A percentile compares a stretch with the other conserved stretches of the same genome.
Conservation (phyloP, 35 echinoderm and acorn worm genomes). For the Strongylocentrotus purpuratus region DNA sequence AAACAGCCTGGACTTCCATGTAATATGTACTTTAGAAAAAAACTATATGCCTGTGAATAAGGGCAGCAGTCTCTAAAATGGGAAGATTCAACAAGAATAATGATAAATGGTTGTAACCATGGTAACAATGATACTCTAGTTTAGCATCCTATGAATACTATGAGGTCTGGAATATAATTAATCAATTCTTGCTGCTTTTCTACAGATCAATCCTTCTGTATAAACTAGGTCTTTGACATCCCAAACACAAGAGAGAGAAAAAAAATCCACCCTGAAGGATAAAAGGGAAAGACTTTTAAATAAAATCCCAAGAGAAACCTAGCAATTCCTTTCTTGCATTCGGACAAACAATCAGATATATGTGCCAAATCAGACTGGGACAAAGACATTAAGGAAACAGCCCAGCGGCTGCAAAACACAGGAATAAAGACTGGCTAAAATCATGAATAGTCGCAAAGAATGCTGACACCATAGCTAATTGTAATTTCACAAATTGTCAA, state of each 20-base stretch:
- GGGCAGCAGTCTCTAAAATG: no score
- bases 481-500: conserved; percentile 19
- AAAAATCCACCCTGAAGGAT: neutral
- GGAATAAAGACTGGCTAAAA: neutral
- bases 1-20: no score
- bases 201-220: neutral
- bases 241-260: neutral
- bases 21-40: no score
- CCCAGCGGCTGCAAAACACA: neutral
- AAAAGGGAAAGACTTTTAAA: no score
- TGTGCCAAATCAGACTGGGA: neutral
- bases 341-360: neutral
- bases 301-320: neutral
- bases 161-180: neutral
- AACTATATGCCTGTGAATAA: no score
- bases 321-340: conserved; percentile 5
- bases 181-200: neutral
- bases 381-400: conserved; percentile 11
- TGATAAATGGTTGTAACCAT: no score
- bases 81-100: no score
- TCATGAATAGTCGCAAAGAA: neutral
- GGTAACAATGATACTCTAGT: neutral
- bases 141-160: neutral
- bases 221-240: neutral
- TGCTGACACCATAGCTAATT: conserved; percentile 1